Conservation (phyloP, 2,113 vertebrate species). For the Phycodurus eques region DNA sequence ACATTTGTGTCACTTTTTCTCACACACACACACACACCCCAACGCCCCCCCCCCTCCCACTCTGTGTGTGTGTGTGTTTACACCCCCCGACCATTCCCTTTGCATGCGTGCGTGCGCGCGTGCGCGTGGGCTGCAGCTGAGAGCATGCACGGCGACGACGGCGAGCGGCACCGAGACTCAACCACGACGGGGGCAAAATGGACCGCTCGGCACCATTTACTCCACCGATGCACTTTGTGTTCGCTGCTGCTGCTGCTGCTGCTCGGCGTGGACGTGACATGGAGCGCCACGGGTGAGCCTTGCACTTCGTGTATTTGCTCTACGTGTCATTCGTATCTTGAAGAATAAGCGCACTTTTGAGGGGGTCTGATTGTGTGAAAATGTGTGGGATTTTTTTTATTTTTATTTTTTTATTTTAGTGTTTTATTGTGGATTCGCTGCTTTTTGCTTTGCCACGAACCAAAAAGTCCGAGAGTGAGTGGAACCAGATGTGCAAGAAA, state of each 20-base stretch:
- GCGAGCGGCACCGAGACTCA: conserved; percentile 41
- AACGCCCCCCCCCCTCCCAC: conserved; percentile 15
- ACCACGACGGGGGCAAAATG: conserved; percentile 48
- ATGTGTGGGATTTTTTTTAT: neutral
- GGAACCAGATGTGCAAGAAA: conserved; percentile 83
- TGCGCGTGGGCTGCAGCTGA: conserved; percentile 32
- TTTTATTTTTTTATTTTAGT: neutral
- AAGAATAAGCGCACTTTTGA: neutral
- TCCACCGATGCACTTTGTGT: conserved; percentile 79
- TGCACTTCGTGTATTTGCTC: conserved; percentile 10
- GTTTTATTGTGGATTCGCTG: conserved; percentile 31
- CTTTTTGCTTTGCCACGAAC: conserved; percentile 69
- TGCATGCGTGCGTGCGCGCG: neutral
- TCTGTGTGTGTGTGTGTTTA: neutral
- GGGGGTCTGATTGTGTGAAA: neutral
- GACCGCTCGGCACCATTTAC: conserved; percentile 47
- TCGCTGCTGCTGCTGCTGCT: conserved; percentile 74
- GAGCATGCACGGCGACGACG: conserved; percentile 67
- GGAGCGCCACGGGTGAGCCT: conserved; percentile 62
- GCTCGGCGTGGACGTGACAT: conserved; percentile 67
- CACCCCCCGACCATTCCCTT: neutral
- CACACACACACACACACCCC: conserved; percentile 8
- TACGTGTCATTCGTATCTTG: neutral
- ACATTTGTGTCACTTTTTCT: conserved; percentile 17
- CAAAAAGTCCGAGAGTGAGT: conserved; percentile 79